These are phyloP conservation scores for Neogale vison DNA, from an alignment of 2,113 vertebrate species.

Conservation along the genomic window DNA sequence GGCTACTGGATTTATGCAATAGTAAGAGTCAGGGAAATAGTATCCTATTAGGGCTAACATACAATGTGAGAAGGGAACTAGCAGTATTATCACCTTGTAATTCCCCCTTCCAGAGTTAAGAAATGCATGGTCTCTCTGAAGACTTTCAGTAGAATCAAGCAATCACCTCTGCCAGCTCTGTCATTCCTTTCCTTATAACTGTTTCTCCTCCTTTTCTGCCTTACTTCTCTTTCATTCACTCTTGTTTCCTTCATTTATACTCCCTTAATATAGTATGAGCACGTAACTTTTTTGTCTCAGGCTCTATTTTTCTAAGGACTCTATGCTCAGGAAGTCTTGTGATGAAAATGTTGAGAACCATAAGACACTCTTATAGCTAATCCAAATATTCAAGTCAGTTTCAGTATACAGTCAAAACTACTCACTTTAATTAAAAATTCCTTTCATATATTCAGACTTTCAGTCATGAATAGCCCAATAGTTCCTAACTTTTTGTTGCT, in stretches of 20 bases:
- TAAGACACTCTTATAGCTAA: background rate
- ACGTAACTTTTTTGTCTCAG: background rate
- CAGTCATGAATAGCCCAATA: background rate
- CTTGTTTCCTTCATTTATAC: background rate
- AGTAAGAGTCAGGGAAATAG: background rate
- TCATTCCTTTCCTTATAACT: background rate
- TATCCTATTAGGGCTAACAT: background rate
- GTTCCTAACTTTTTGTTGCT: background rate
- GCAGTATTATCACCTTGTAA: background rate
- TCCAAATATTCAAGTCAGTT: background rate
- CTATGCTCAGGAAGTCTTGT: background rate
- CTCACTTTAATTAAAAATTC: slow-evolving; percentile 2
- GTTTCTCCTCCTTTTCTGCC: background rate
- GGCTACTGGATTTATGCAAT: background rate
- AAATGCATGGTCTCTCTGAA: background rate
- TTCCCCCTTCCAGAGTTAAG: background rate
- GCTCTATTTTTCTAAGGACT: background rate
- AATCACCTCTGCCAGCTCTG: background rate
- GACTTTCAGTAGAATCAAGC: background rate
- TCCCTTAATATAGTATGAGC: background rate
- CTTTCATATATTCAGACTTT: background rate
- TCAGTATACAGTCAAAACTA: background rate
- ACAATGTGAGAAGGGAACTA: background rate
- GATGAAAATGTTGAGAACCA: background rate
- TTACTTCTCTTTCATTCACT: background rate